Conservation (phyloP, 2,888 invertebrate species). For the Anaspis maculata region DNA sequence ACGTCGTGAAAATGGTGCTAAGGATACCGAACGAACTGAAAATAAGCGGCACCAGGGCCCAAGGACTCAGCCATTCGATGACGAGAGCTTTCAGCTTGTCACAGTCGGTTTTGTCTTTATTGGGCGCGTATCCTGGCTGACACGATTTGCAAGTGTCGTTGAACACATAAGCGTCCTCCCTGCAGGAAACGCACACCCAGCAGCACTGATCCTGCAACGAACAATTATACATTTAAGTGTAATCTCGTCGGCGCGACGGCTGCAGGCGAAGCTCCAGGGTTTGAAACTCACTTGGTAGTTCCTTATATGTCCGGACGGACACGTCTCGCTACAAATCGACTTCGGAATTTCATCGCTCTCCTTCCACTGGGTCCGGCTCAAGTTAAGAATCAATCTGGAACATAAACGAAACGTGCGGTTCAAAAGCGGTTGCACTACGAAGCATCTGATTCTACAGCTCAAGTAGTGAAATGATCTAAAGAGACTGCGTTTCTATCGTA, state of each 20-base stretch:
- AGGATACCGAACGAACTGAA: conserved; percentile 56
- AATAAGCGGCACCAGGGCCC: conserved; percentile 56
- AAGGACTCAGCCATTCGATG: conserved; percentile 55
- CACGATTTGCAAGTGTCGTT: conserved; percentile 54
- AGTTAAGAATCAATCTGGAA: conserved; percentile 42
- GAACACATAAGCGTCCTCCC: conserved; percentile 52
- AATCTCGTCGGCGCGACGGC: conserved; percentile 1
- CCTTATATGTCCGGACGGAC: conserved; percentile 50
- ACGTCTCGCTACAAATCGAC: conserved; percentile 57
- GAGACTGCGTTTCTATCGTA: no score
- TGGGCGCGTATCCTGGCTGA: conserved; percentile 47
- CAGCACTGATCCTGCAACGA: conserved; percentile 52
- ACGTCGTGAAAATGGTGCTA: conserved; percentile 52
- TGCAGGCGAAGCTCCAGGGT: conserved; percentile 2
- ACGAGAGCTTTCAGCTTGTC: conserved; percentile 49
- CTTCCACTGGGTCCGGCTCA: conserved; percentile 43
- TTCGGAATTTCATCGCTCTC: conserved; percentile 40
- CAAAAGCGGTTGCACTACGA: no score
- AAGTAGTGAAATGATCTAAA: no score
- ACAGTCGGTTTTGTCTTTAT: conserved; percentile 46
- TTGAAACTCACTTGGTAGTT: conserved; percentile 45
- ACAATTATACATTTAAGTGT: conserved; percentile 8
- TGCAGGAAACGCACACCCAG: conserved; percentile 62
- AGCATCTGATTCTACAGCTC: no score
- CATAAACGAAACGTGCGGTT: no score